phyloP scores from a whole-genome alignment of 2,888 invertebrate species.

The Kryphioiulus occultus region DNA sequence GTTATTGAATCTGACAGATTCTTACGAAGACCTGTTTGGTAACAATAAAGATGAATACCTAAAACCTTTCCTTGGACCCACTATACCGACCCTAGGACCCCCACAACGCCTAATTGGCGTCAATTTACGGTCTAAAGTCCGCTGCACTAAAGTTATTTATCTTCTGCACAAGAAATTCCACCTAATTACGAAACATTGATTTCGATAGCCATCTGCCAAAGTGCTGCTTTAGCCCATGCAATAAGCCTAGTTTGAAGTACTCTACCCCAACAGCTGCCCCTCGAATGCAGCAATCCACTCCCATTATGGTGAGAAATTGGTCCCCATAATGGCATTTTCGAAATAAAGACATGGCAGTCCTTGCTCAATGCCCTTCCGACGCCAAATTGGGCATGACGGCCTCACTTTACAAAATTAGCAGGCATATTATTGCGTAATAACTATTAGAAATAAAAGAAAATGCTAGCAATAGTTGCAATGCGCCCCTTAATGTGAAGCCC shows the following conservation, averaged over 20 bases:
- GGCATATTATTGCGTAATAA: neutral
- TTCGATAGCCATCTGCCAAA: conserved; percentile 18
- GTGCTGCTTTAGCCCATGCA: neutral
- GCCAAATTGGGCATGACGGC: neutral
- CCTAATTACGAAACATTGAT: conserved; percentile 8
- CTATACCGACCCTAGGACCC: neutral
- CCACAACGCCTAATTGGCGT: neutral
- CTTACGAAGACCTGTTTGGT: conserved; percentile 8
- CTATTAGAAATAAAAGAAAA: neutral
- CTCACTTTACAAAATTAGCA: conserved; percentile 13
- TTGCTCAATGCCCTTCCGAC: conserved; percentile 7
- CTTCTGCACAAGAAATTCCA: neutral
- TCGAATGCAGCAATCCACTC: neutral
- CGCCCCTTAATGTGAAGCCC: too few species aligned
- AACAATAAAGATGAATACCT: neutral
- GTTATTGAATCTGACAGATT: neutral
- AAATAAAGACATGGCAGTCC: neutral
- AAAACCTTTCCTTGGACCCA: neutral
- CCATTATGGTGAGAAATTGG: neutral
- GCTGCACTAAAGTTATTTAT: neutral
- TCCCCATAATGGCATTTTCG: neutral
- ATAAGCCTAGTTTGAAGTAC: neutral
- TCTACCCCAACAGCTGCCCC: neutral
- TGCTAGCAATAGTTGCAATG: neutral
- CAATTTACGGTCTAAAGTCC: neutral